Conservation (phyloP, 64 coral and sea anemone genomes). For the Hydrozoanthus tunicans region DNA sequence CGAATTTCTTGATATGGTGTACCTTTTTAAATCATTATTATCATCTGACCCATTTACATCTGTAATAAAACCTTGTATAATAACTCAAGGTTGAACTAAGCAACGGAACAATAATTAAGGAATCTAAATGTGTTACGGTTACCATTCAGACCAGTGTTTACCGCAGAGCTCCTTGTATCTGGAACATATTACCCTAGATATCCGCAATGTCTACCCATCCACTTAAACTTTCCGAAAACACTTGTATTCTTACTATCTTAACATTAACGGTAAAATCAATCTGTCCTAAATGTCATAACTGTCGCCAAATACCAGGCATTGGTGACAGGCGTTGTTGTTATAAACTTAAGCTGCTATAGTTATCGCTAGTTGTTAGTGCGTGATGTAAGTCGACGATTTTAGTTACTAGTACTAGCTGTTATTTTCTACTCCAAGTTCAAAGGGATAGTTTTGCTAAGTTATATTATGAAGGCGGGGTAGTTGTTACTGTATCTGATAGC, state of each 20-base stretch:
- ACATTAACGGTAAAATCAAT: not conserved
- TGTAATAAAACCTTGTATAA: too few species aligned
- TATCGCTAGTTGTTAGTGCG: not conserved
- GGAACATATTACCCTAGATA: not conserved
- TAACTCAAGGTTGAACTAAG: not conserved
- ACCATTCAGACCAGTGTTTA: conserved; percentile 38
- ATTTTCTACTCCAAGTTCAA: not conserved
- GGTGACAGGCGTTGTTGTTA: not conserved
- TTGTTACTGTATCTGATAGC: not conserved
- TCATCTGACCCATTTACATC: too few species aligned
- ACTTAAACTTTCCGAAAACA: conserved; percentile 12
- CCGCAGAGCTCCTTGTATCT: not conserved
- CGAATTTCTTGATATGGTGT: too few species aligned
- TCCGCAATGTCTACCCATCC: not conserved
- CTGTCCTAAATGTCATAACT: not conserved
- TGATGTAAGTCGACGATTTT: too few species aligned
- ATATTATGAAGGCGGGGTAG: not conserved
- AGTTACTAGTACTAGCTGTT: too few species aligned
- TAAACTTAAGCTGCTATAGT: not conserved
- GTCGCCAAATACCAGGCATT: not conserved
- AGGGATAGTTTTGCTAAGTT: not conserved
- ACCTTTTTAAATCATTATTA: too few species aligned
- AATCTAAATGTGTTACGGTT: conserved; percentile 28
- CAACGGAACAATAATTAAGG: not conserved
- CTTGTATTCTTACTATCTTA: conserved; percentile 10